Conservation (phyloP, 2,113 vertebrate species). For the Ageneiosus marmoratus region DNA sequence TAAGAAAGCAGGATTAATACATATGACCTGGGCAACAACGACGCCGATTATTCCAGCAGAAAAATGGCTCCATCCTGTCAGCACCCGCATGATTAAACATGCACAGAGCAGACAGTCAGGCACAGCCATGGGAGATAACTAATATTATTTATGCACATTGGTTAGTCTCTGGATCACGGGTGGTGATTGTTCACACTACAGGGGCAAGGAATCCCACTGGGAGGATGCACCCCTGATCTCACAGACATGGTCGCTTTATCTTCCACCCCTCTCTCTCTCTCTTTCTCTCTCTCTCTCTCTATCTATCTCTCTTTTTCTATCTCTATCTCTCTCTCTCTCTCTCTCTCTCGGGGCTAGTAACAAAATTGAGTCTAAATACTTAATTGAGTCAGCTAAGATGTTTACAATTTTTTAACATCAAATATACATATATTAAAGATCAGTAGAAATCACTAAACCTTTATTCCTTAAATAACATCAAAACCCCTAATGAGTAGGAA, state of each 20-base stretch:
- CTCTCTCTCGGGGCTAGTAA: conserved; percentile 2
- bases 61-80: conserved; percentile 71
- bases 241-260: conserved; percentile 63
- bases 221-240: conserved; percentile 70
- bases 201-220: conserved; percentile 67
- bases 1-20: conserved; percentile 79
- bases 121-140: conserved; percentile 73
- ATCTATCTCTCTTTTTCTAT: conserved; percentile 19
- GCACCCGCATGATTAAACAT: conserved; percentile 74
- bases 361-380: conserved; percentile 26
- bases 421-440: background rate
- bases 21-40: conserved; percentile 74
- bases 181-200: conserved; percentile 74
- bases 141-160: conserved; percentile 76
- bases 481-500: background rate
- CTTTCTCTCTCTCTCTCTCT: conserved; percentile 31
- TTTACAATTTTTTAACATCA: background rate
- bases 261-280: conserved; percentile 7
- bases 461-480: background rate
- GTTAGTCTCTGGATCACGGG: conserved; percentile 71
- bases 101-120: conserved; percentile 66
- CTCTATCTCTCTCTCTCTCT: conserved; percentile 35
- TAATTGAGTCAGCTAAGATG: conserved; percentile 11
- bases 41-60: conserved; percentile 75
- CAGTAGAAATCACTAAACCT: background rate